Percentiles rank a stretch among this genome's conserved stretches.
These are phyloP conservation scores for Rhabdomys dilectus DNA, from an alignment of 2,113 vertebrate genomes.

Conservation along the genomic window DNA sequence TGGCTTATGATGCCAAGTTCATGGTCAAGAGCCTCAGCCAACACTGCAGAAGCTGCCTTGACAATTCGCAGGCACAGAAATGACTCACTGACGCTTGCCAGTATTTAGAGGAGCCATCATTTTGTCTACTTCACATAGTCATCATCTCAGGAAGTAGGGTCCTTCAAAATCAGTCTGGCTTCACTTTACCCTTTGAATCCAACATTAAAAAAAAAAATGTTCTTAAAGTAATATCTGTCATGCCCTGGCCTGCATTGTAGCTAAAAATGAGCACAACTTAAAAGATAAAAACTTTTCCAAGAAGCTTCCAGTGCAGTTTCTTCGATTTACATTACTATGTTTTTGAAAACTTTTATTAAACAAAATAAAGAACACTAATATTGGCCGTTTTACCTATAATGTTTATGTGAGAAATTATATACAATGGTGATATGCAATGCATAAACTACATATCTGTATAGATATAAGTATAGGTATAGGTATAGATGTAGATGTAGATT, in stretches of 20 bases:
- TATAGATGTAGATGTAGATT: no score
- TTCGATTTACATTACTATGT: conserved; percentile 37
- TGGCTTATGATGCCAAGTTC: conserved; percentile 19
- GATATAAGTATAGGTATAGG: not conserved
- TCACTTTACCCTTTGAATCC: not conserved
- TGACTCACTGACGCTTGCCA: not conserved
- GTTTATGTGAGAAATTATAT: not conserved
- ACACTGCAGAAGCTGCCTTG: not conserved
- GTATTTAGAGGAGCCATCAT: not conserved
- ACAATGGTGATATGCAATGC: not conserved
- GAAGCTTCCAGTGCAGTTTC: conserved; percentile 58
- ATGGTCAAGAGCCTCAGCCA: conserved; percentile 33
- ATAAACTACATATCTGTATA: not conserved
- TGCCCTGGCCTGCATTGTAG: not conserved
- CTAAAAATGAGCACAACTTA: conserved; percentile 25
- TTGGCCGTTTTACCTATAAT: not conserved
- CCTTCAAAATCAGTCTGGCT: not conserved
- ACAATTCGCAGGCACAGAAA: not conserved
- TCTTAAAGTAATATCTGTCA: not conserved
- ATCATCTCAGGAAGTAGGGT: not conserved
- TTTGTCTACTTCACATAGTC: not conserved
- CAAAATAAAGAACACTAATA: conserved; percentile 48
- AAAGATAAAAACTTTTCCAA: conserved; percentile 39
- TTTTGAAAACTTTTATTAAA: not conserved
- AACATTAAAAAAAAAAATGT: not conserved